Evolutionary conservation across 2,888 invertebrate species (phyloP), one percentile per base, ranked within the genome.

Genomic region (Conops quadrifasciatus): DNA sequence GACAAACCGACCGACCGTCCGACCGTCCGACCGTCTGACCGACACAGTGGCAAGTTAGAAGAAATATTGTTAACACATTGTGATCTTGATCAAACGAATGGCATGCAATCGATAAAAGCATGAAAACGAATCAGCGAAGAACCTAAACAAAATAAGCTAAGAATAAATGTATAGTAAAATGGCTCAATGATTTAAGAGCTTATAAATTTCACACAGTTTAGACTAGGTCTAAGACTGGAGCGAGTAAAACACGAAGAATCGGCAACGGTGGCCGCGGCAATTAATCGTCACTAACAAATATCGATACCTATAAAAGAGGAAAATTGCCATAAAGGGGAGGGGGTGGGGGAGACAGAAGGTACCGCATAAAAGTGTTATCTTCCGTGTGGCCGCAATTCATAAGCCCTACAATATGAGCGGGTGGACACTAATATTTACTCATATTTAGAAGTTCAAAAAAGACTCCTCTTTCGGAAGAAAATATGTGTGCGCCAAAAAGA

Each of bases 121-220:
- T 11, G 21, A 45, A 26, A 59, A 58, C 2, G 15, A 58, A 45
- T 56, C 53, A 56, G 43, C n/a, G 56, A 66, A 43, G 15, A n/a
- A 49, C 24, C 11, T 21, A 47, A 47, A 63, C 19, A 45, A 47
- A 11, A 45, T 24, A 9, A 49, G 16, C 2, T 21, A 15, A 26
- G 67, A 67, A 60, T 53, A 15, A 30, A 68, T 68, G 68, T 62
- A 68, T 60, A 66, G 51, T 66, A 4, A 58, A 58, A 1, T 1
- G 58, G 15, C 24, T 24, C 36, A 19, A 60, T 67, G 67, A 60
- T 67, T 67, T 67, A 47, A 30, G 36, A 62, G 36, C 51, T 16
- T 51, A 68, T 30, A 68, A 68, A 68, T 62, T 66, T 68, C 68
- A 51, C 68, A 68, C 62, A 68, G 36, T 49, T 67, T 19, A 9